A percentile compares a stretch with the other conserved stretches of the same genome.
phyloP scores from a whole-genome alignment of 1,140 invertebrate genomes.

The Coelopa frigida region DNA sequence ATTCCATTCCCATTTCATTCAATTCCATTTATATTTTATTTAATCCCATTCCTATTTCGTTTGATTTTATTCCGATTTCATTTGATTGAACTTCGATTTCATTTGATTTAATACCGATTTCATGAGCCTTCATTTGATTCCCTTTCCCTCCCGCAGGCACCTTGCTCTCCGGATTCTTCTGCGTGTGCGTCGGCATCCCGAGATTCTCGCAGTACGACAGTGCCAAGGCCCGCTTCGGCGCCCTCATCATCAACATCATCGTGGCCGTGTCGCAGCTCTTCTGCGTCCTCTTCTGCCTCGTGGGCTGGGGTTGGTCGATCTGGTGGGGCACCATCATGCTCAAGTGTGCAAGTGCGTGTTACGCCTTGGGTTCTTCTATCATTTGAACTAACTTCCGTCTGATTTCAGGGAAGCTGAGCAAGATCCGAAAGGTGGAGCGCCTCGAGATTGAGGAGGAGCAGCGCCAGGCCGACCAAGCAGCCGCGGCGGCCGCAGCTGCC shows the following conservation, averaged over 20 bases:
- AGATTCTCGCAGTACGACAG: conserved; percentile 70
- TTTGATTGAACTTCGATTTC: no score
- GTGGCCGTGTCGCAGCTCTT: conserved; percentile 82
- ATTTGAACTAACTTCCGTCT: no score
- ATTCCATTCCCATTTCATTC: no score
- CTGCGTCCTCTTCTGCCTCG: conserved; percentile 88
- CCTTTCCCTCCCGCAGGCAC: conserved; percentile 61
- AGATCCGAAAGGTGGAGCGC: conserved; percentile 42
- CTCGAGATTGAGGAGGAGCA: conserved; percentile 40
- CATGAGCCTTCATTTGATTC: not conserved
- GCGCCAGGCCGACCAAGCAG: conserved; percentile 33
- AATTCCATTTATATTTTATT: not conserved
- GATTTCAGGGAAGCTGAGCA: conserved; percentile 35
- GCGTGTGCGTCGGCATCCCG: conserved; percentile 81
- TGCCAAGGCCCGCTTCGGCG: conserved; percentile 59
- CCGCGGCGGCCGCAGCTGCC: conserved; percentile 15
- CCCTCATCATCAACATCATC: conserved; percentile 74
- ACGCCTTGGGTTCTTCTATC: no score
- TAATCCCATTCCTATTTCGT: not conserved
- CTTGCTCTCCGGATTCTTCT: conserved; percentile 76
- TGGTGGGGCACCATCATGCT: conserved; percentile 93
- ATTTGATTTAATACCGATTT: no score
- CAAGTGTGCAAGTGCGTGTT: conserved; percentile 62
- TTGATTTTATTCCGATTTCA: no score
- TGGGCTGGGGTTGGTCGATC: conserved; percentile 96